Conservation (phyloP, 2,888 invertebrate species). For the Sepioteuthis lessoniana region DNA sequence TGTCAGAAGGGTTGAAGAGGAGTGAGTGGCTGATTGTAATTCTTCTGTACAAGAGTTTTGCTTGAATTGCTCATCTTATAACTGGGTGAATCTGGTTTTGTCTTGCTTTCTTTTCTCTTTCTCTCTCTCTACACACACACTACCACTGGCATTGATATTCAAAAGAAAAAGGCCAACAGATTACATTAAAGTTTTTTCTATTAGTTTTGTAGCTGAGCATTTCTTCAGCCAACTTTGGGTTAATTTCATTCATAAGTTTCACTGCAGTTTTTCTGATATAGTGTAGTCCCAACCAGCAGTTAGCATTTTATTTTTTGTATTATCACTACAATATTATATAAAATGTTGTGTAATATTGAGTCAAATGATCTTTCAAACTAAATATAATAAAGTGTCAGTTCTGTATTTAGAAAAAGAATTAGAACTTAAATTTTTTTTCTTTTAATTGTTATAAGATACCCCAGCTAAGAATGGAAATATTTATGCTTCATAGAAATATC, state of each 20-base stretch:
- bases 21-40: neutral
- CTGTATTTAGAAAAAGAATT: too few species aligned
- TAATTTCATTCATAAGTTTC: neutral
- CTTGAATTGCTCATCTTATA: neutral
- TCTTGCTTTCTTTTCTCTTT: neutral
- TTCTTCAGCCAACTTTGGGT: neutral
- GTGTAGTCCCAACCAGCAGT: too few species aligned
- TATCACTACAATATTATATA: too few species aligned
- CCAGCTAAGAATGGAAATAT: too few species aligned
- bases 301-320: too few species aligned
- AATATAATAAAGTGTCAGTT: too few species aligned
- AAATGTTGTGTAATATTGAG: too few species aligned
- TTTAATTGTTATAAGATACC: too few species aligned
- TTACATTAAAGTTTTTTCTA: neutral
- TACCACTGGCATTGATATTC: neutral
- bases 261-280: neutral
- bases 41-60: neutral
- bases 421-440: too few species aligned
- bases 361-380: too few species aligned
- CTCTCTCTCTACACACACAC: too few species aligned
- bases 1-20: neutral
- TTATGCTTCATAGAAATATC: too few species aligned
- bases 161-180: neutral
- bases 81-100: neutral
- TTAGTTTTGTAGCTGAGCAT: neutral